phyloP scores from a whole-genome alignment of 2,113 vertebrate genomes.

The Corythornis cristatus region DNA sequence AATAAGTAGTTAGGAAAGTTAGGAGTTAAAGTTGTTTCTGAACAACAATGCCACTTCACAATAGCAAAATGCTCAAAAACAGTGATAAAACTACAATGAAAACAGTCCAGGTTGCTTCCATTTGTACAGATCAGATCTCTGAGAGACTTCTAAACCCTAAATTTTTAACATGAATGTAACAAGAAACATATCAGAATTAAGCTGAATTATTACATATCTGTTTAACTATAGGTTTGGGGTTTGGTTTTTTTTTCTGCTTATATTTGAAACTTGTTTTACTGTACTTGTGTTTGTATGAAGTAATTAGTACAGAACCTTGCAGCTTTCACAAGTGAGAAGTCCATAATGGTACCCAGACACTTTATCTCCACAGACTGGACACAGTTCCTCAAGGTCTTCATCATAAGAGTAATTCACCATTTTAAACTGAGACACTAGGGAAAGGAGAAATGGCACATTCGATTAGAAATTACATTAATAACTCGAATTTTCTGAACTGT shows the following conservation, averaged over 20 bases:
- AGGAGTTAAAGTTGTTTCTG: conserved; percentile 21
- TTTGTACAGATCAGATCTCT: conserved; percentile 8
- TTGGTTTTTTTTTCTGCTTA: neutral
- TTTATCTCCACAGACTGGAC: conserved; percentile 98
- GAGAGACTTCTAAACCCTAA: neutral
- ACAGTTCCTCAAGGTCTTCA: conserved; percentile 97
- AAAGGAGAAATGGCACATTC: conserved; percentile 46
- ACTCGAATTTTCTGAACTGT: neutral
- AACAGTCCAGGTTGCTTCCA: neutral
- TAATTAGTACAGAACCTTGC: conserved; percentile 87
- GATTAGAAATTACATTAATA: conserved; percentile 1
- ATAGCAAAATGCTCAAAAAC: conserved; percentile 53
- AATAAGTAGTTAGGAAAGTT: conserved; percentile 60
- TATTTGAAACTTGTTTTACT: neutral
- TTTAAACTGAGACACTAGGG: conserved; percentile 91
- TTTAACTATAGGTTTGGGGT: neutral
- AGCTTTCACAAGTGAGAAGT: conserved; percentile 98
- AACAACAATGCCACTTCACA: neutral
- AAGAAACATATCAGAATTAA: neutral
- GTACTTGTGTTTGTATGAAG: neutral
- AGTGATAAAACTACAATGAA: neutral
- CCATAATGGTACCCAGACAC: conserved; percentile 99
- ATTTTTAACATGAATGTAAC: neutral
- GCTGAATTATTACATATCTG: neutral
- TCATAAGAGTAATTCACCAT: conserved; percentile 99